A percentile compares a stretch with the other conserved stretches of the same genome.
phyloP scores from a whole-genome alignment of 2,888 invertebrate genomes.

The Toxonevra muliebris region DNA sequence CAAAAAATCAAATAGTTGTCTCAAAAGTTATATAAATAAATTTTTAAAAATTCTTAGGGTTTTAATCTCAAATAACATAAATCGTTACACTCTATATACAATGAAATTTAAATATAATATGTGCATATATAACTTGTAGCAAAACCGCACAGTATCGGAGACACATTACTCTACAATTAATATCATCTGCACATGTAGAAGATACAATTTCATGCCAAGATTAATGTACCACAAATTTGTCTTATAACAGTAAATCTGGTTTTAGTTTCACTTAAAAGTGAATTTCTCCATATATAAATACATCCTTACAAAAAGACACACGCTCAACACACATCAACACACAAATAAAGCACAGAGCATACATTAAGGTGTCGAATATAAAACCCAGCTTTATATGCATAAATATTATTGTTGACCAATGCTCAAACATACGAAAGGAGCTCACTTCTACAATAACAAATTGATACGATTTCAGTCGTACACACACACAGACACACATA shows the following conservation, averaged over 20 bases:
- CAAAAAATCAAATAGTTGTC: too few species aligned
- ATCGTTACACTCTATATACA: too few species aligned
- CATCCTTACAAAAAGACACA: not conserved
- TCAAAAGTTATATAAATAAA: too few species aligned
- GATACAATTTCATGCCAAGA: too few species aligned
- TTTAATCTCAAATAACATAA: too few species aligned
- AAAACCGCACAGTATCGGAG: too few species aligned
- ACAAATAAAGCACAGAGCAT: not conserved
- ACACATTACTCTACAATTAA: too few species aligned
- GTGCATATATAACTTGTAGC: too few species aligned
- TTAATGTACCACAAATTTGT: not conserved
- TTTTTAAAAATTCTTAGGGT: too few species aligned
- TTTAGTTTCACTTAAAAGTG: not conserved
- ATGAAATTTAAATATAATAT: too few species aligned
- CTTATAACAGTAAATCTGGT: not conserved
- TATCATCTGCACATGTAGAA: too few species aligned
- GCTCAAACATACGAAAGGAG: not conserved
- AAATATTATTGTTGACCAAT: not conserved
- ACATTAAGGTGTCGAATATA: constrained; percentile 5
- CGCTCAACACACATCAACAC: not conserved
- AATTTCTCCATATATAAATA: not conserved
- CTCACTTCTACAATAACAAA: too few species aligned
- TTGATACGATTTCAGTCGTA: not conserved
- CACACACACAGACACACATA: not conserved
- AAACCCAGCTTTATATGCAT: not conserved